A percentile compares a stretch with the other conserved stretches of the same genome.
These are phyloP conservation scores for Varanus komodoensis DNA, from an alignment of 2,113 vertebrate genomes.

Conservation along the genomic window DNA sequence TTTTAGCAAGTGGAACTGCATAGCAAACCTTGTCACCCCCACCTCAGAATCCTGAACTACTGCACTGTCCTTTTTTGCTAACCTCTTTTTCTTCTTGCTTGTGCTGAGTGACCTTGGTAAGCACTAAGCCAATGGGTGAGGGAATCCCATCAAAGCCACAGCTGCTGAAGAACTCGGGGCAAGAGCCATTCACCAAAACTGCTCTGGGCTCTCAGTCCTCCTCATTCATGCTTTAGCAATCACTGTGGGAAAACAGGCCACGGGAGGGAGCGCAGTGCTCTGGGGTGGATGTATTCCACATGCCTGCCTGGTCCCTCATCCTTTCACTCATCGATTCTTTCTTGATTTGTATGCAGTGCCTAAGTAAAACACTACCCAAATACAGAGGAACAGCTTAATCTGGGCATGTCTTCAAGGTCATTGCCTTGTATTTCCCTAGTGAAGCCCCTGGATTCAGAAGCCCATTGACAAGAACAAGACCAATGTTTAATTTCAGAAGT, in stretches of 20 bases:
- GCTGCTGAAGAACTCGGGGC: background rate
- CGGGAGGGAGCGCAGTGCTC: background rate
- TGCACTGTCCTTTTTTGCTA: constrained; percentile 14
- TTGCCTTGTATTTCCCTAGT: constrained; percentile 2
- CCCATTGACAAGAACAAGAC: background rate
- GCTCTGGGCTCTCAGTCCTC: background rate
- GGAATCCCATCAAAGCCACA: background rate
- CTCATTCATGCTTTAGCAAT: background rate
- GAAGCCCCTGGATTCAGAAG: background rate
- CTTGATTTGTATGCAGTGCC: constrained; percentile 45
- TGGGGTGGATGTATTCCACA: background rate
- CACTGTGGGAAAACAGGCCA: background rate
- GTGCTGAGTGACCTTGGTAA: background rate
- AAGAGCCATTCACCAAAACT: background rate
- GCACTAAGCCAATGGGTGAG: background rate
- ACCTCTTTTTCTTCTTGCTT: background rate
- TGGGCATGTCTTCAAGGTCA: constrained; percentile 57
- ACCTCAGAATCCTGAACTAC: background rate
- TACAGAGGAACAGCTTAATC: constrained; percentile 16
- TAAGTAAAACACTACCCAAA: constrained; percentile 28
- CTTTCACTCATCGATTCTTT: background rate
- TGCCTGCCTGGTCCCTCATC: background rate
- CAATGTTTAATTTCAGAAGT: constrained; percentile 43
- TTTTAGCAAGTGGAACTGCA: background rate
- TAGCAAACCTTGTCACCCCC: too few species aligned